Evolutionary conservation across 2,888 invertebrate species (phyloP), one percentile per base, ranked within the genome.

Genomic region (Parochlus steinenii): DNA sequence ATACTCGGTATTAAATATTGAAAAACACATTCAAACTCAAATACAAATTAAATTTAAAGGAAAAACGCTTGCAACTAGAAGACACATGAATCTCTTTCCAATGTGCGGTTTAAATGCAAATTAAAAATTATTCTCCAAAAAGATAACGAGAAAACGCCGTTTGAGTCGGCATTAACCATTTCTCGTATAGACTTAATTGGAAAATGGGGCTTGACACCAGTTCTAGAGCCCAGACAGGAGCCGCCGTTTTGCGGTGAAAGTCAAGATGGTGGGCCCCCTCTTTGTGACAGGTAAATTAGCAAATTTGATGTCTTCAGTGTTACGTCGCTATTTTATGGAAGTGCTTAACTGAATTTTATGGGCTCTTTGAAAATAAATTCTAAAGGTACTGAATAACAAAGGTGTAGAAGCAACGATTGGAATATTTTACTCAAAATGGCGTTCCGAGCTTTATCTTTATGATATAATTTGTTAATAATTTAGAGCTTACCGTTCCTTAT

Each of bases 151-250:
- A 33, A 38, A 15, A 27, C 23, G 36, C 23, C 36, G 36, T 8
- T n/a, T 8, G 31, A 31, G 31, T 31, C 31, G 20, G 20, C 31
- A 31, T 51, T 56, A 58, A 58, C 53, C 81, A 87, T 87, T 89
- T 85, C 87, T 77, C 86, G 85, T 73, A 81, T 87, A 79, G 86
- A 86, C 77, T 83, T 86, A 71, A 77, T 85, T 70, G 86, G 87
- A 73, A 82, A 85, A 85, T 87, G 87, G 87, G 87, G 87, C 80
- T 82, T 87, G 71, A 86, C 86, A 77, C 87, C 87, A 77, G 85
- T 86, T 79, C 81, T 86, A 74, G 78, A 80, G 71, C 85, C 85
- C 78, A 82, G 85, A 74, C 83, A 82, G 78, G 83, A 85, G 71
- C 78, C 79, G 77, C 83, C 81, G 75, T 74, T 62, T 56, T 63